Evolutionary conservation across 2,113 vertebrate species (phyloP).

Genomic region (Zosterops hypoxanthus): DNA sequence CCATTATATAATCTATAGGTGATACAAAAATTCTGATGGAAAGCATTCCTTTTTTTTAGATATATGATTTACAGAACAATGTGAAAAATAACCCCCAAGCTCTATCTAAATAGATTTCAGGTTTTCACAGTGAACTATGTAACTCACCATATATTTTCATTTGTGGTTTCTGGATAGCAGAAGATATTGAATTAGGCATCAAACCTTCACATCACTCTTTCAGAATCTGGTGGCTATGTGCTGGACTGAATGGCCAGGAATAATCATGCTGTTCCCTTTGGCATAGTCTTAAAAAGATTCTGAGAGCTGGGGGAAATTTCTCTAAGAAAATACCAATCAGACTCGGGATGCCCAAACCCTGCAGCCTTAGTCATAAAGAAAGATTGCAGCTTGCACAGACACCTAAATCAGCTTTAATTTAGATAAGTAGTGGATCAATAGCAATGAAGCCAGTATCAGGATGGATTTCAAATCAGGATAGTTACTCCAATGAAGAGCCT

Average conservation of each 20-base stretch:
- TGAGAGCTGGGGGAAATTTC: not conserved
- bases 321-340: not conserved
- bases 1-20: not conserved
- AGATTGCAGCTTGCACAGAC: not conserved
- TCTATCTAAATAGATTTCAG: conserved; percentile 16
- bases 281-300: conserved; percentile 2
- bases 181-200: conserved; percentile 17
- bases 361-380: not conserved
- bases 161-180: not conserved
- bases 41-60: not conserved
- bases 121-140: not conserved
- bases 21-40: not conserved
- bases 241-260: not conserved
- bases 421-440: conserved; percentile 21
- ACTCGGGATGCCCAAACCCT: not conserved
- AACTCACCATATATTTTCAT: not conserved
- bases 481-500: not conserved
- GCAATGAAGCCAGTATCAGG: conserved; percentile 3
- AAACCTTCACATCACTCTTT: not conserved
- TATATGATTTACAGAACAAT: not conserved
- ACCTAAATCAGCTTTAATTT: conserved; percentile 45
- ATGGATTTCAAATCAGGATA: not conserved
- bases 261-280: not conserved
- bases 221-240: not conserved
- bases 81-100: not conserved